Conservation (phyloP, 2,888 invertebrate genomes). For the Lochmaea capreae region DNA sequence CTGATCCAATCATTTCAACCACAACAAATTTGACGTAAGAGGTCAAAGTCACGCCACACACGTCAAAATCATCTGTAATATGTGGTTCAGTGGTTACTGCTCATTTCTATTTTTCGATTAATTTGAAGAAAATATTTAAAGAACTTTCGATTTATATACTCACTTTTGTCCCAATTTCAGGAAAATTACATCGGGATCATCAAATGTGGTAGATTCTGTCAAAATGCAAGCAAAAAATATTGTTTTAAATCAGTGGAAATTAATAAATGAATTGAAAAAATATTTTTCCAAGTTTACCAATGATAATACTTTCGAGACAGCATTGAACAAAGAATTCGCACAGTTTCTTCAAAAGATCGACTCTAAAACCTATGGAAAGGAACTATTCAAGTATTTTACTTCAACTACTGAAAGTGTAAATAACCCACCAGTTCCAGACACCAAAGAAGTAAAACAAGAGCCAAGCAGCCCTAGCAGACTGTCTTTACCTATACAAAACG, state of each 20-base stretch:
- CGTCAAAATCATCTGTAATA: conserved; percentile 47
- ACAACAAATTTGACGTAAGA: background rate
- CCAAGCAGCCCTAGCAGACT: conserved; percentile 30
- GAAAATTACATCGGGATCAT: conserved; percentile 50
- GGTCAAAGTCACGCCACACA: background rate
- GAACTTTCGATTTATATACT: conserved; percentile 16
- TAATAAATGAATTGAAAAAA: conserved; percentile 66
- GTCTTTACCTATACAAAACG: conserved; percentile 58
- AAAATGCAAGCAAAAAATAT: conserved; percentile 61
- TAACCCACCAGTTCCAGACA: conserved; percentile 22
- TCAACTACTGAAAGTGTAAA: conserved; percentile 37
- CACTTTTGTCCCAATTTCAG: conserved; percentile 46
- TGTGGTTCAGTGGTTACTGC: conserved; percentile 1
- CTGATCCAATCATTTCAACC: background rate
- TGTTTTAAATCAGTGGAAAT: conserved; percentile 65
- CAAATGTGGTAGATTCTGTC: conserved; percentile 52
- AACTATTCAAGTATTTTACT: conserved; percentile 57
- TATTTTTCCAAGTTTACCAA: conserved; percentile 65
- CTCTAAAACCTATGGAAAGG: conserved; percentile 60
- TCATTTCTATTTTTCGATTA: conserved; percentile 3
- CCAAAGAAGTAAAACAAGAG: conserved; percentile 35
- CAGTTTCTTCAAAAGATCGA: conserved; percentile 67
- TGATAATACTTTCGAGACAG: conserved; percentile 65
- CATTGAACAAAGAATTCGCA: conserved; percentile 68
- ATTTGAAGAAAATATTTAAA: background rate